phyloP scores from a whole-genome alignment of 2,113 vertebrate species.

The Callithrix jacchus region DNA sequence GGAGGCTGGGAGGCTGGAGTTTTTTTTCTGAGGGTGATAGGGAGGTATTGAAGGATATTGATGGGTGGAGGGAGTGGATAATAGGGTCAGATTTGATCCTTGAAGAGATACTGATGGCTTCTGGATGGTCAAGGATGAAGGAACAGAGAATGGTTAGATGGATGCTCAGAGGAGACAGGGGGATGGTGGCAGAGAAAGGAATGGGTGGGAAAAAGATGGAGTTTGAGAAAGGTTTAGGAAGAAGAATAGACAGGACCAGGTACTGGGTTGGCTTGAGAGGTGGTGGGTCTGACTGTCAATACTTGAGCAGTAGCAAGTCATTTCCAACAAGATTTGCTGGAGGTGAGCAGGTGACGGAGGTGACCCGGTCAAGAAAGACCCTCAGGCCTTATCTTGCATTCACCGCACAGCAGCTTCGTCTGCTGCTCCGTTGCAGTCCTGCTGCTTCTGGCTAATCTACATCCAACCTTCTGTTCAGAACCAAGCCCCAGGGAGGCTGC shows the following conservation, averaged over 20 bases:
- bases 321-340: background rate
- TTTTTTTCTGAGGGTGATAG: background rate
- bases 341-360: background rate
- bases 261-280: background rate
- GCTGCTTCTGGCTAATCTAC: background rate
- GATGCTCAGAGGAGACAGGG: background rate
- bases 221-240: background rate
- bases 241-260: background rate
- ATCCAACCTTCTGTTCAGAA: background rate
- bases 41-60: background rate
- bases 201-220: fast-evolving
- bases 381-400: fast-evolving
- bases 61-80: background rate
- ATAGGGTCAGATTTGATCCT: background rate
- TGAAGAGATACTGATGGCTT: background rate
- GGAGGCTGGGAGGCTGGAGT: background rate
- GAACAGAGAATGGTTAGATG: background rate
- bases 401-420: fast-evolving
- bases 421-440: fast-evolving
- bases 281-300: background rate
- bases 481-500: background rate
- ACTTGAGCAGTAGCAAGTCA: background rate
- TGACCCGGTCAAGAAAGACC: background rate
- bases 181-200: background rate
- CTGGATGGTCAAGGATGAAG: background rate